Evolutionary conservation across 23 tunicate species (phyloP).

Genomic region (Botrylloides violaceus): DNA sequence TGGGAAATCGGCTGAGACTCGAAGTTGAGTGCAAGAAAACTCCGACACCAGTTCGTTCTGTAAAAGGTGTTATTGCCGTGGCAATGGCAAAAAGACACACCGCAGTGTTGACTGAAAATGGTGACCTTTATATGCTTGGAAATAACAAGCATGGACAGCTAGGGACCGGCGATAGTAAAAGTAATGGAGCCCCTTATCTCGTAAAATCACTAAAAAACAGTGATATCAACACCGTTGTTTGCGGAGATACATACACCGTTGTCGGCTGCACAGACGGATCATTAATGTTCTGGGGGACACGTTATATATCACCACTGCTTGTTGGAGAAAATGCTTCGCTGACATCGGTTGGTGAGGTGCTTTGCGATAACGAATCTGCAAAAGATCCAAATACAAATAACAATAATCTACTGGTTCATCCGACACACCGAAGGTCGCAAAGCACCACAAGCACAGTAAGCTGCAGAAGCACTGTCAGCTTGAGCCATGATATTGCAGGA

Average conservation of each 20-base stretch:
- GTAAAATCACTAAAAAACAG: conserved; percentile 50
- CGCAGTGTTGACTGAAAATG: conserved; percentile 52
- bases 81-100: conserved; percentile 80
- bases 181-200: conserved; percentile 43
- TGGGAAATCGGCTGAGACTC: conserved; percentile 48
- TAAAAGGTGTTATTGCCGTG: conserved; percentile 69
- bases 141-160: conserved; percentile 87
- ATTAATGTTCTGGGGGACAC: conserved; percentile 83
- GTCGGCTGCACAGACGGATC: conserved; percentile 49
- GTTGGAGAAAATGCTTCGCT: conserved; percentile 10
- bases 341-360: neutral
- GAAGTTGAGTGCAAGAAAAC: conserved; percentile 66
- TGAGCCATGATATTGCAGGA: conserved; percentile 38
- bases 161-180: conserved; percentile 70
- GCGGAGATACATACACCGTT: conserved; percentile 70
- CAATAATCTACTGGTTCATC: conserved; percentile 10
- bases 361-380: conserved; percentile 25
- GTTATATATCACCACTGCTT: neutral
- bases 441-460: conserved; percentile 66
- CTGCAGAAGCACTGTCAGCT: conserved; percentile 18
- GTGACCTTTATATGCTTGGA: conserved; percentile 55
- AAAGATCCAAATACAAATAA: neutral
- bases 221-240: conserved; percentile 36
- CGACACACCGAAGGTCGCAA: conserved; percentile 32
- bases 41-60: conserved; percentile 66